A percentile compares a stretch with the other conserved stretches of the same genome.
These are phyloP conservation scores for Amyelois transitella DNA, from an alignment of 1,140 invertebrate genomes.

Conservation along the genomic window DNA sequence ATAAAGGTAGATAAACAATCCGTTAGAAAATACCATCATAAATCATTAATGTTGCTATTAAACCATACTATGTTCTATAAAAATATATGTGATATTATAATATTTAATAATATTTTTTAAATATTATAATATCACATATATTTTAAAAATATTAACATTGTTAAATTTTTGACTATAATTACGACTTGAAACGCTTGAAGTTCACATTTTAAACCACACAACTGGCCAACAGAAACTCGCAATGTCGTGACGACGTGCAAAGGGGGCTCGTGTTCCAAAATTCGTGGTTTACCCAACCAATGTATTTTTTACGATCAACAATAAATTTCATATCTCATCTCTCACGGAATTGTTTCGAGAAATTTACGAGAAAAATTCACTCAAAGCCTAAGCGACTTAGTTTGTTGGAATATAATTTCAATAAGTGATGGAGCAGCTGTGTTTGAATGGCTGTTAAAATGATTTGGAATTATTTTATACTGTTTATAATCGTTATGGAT, in stretches of 20 bases:
- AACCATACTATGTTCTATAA: no score
- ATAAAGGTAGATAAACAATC: no score
- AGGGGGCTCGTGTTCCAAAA: slow-evolving; percentile 21
- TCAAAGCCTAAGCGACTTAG: slow-evolving; percentile 26
- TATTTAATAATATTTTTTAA: no score
- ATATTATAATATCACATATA: no score
- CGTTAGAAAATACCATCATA: no score
- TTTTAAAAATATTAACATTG: no score
- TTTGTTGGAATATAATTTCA: slow-evolving; percentile 11
- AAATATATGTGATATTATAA: no score
- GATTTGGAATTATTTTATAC: no score
- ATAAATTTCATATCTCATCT: slow-evolving; percentile 48
- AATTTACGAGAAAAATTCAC: slow-evolving; percentile 44
- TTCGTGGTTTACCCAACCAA: slow-evolving; percentile 28
- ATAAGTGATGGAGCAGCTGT: slow-evolving; percentile 5
- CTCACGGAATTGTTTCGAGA: slow-evolving; percentile 27
- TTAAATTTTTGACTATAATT: no score
- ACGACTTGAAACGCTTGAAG: neutral
- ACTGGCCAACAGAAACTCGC: slow-evolving; percentile 25
- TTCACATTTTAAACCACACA: slow-evolving; percentile 9
- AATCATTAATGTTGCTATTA: no score
- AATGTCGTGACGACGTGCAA: slow-evolving; percentile 29
- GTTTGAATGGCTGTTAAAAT: no score
- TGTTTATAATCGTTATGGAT: no score
- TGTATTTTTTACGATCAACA: slow-evolving; percentile 45